Conservation (phyloP, 2,113 vertebrate species). For the Thunnus thynnus region DNA sequence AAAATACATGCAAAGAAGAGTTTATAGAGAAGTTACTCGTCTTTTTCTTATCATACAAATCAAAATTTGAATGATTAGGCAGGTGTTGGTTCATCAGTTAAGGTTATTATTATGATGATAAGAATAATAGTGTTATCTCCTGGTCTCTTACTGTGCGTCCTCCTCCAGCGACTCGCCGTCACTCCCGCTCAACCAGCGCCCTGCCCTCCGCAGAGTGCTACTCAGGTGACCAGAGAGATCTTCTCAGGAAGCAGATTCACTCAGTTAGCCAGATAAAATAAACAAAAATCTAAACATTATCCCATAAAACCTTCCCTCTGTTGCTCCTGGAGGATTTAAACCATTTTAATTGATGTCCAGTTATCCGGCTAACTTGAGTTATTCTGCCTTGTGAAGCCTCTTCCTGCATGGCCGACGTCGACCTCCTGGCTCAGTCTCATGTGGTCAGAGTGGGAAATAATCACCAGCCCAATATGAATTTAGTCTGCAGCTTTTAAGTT, state of each 20-base stretch:
- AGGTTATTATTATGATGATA: too few relatives aligned
- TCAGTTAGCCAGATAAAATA: conserved; percentile 5
- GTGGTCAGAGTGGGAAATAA: neutral
- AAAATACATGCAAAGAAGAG: neutral
- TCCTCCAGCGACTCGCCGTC: conserved; percentile 90
- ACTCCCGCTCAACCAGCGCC: conserved; percentile 94
- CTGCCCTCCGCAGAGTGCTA: conserved; percentile 91
- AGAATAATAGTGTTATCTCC: neutral
- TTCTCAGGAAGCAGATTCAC: neutral
- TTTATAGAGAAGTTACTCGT: too few relatives aligned
- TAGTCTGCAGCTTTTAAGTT: neutral
- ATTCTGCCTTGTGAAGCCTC: neutral
- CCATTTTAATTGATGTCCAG: neutral
- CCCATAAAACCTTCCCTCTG: too few relatives aligned
- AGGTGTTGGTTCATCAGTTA: too few relatives aligned
- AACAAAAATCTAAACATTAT: neutral
- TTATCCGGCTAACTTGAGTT: conserved; percentile 3
- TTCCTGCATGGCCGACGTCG: conserved; percentile 29
- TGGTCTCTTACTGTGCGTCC: conserved; percentile 36
- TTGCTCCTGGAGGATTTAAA: neutral
- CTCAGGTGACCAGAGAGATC: conserved; percentile 89
- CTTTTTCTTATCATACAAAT: neutral
- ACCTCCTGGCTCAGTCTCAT: neutral
- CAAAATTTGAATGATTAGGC: too few relatives aligned
- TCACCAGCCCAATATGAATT: neutral